Evolutionary conservation across 2,888 invertebrate species (phyloP), one percentile per base, ranked within the genome.

Genomic region (Plusia festucae): DNA sequence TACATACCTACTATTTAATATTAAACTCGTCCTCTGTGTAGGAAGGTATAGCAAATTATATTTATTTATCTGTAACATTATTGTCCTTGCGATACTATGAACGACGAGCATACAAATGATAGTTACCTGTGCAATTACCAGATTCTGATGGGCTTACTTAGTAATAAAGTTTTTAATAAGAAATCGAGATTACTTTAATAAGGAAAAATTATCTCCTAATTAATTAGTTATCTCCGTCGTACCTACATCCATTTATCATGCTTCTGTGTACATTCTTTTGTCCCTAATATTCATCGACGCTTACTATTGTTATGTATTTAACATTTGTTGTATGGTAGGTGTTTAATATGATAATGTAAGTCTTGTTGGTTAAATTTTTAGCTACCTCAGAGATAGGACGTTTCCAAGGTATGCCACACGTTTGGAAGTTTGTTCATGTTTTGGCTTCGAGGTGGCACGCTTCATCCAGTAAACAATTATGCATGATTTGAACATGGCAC

Each of bases 301-400:
- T 75, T 77, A 72, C 70, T 75, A 67, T 65, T 82, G 54, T 82
- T 20, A 62, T 81, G 34, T 76, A 66, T 65, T 73, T 76, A 70
- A 62, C 68, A 57, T 66, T 34, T 56, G 60, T 60, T 72, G 49
- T 76, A 60, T 49, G 59, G 65, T 68, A 65, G 53, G 65, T 64
- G 46, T 54, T 68, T 71, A 68, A 65, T 53, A 72, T 64, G 65
- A 78, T 81, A 76, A 73, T 80, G 68, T 80, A 70, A 81, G 72
- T 79, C 79, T 84, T 78, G 46, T 79, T 79, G 82, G 84, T 93
- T 88, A 85, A 78, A 89, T 91, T 93, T 93, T 91, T 95, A 98
- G 98, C 97, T 98, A 98, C 96, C 97, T 98, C 93, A 97, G 97
- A 97, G 98, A 98, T 96, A 96, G 98, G 97, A 98, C 98, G 83